Evolutionary conservation across 2,888 invertebrate species (phyloP).

Genomic region (Rhamnusium bicolor): DNA sequence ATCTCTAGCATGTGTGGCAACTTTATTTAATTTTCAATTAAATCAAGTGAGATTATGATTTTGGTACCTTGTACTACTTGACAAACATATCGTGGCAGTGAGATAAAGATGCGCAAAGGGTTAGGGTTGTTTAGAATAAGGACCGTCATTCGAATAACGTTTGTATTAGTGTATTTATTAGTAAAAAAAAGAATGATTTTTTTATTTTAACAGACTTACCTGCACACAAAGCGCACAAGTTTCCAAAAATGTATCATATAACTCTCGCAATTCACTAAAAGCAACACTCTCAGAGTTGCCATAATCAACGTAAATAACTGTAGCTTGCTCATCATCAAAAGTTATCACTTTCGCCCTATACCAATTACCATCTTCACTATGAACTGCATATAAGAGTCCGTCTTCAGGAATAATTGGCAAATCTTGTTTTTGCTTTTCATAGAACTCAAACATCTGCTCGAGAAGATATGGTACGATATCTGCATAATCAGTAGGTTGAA

Average conservation of each 20-base stretch:
- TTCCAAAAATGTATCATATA: conserved; percentile 60
- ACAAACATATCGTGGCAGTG: too few species aligned
- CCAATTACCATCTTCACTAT: conserved; percentile 78
- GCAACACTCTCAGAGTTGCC: conserved; percentile 78
- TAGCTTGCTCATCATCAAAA: conserved; percentile 70
- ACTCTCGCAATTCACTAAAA: conserved; percentile 57
- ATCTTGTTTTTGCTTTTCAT: conserved; percentile 69
- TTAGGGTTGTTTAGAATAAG: too few species aligned
- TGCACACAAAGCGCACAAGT: conserved; percentile 60
- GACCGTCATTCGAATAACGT: too few species aligned
- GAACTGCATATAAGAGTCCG: conserved; percentile 76
- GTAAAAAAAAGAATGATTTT: too few species aligned
- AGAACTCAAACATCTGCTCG: conserved; percentile 76
- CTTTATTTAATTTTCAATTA: too few species aligned
- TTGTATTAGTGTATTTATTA: too few species aligned
- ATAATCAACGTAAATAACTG: conserved; percentile 79
- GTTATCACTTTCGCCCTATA: conserved; percentile 77
- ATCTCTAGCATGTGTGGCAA: too few species aligned
- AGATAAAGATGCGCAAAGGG: too few species aligned
- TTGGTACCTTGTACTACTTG: too few species aligned
- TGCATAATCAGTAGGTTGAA: conserved; percentile 74
- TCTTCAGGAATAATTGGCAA: conserved; percentile 70
- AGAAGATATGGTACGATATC: conserved; percentile 71
- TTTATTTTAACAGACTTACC: too few species aligned
- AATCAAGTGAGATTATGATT: too few species aligned